A percentile compares a stretch with the other conserved stretches of the same genome.
These are phyloP conservation scores for Rhincodon typus DNA, from an alignment of 2,797 vertebrate genomes.

Conservation along the genomic window DNA sequence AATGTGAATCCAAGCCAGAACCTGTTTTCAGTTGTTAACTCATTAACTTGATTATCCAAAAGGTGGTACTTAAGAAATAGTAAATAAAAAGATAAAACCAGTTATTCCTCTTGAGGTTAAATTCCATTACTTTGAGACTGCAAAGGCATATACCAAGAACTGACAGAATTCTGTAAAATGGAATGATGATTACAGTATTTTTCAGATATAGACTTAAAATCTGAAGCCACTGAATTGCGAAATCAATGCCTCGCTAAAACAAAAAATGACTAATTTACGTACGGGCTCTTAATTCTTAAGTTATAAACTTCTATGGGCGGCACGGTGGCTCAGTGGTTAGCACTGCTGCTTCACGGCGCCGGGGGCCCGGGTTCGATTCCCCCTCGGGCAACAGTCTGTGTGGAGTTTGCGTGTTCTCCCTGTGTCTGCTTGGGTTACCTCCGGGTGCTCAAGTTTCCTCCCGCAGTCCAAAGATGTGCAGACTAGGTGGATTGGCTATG, in stretches of 20 bases:
- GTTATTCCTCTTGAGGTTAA: not conserved
- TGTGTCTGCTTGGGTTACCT: too few relatives aligned
- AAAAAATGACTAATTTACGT: not conserved
- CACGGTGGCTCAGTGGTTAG: too few relatives aligned
- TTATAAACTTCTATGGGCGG: not conserved
- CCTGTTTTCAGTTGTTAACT: not conserved
- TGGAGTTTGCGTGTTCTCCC: too few relatives aligned
- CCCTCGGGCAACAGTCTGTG: too few relatives aligned
- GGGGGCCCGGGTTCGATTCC: too few relatives aligned
- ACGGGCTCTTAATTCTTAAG: not conserved
- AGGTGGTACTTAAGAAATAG: not conserved
- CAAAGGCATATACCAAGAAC: not conserved
- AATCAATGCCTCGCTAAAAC: not conserved
- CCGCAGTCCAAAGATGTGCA: too few relatives aligned
- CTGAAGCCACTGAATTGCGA: not conserved
- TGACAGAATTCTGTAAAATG: not conserved
- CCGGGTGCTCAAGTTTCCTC: too few relatives aligned
- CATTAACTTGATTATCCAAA: not conserved
- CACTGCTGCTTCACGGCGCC: too few relatives aligned
- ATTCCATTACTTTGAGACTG: not conserved
- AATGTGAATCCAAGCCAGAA: not conserved
- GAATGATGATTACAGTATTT: not conserved
- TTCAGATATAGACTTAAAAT: not conserved
- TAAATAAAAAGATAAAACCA: not conserved
- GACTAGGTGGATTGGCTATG: too few relatives aligned